Base-by-base conservation (phyloP, 2,797 vertebrate genomes). In the Ataeniobius toweri region DNA sequence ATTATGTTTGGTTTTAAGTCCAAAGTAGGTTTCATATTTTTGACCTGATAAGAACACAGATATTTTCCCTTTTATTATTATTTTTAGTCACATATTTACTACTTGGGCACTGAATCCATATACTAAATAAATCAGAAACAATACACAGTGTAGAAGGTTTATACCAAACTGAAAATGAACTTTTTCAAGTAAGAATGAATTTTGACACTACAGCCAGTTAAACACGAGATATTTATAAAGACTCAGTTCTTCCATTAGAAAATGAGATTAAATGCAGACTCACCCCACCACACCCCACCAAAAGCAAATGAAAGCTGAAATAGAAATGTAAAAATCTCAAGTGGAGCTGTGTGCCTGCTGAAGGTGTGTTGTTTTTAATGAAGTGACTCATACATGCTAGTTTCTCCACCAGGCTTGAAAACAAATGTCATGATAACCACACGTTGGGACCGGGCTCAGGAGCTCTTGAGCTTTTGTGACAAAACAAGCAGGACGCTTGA, bases 401-500 rank as follows among this genome's bases (percentile, higher is more conserved):
- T 78, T 85, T 77, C 82, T 89, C 76, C 85, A 87, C 83, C 78
- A 61, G 80, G 77, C 85, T 79, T 58, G 77, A 73, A 86, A 91
- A 91, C 89, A 93, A 89, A 90, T 71, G 86, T 83, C 89, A 86
- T 81, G 84, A 91, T 89, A 86, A 86, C 69, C 12, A 71, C 83
- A 73, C 46, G 61, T 28, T 61, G 18, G 67, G 76, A 73, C 84
- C 75, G 18, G 78, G 80, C 76, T 80, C 84, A 73, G 81, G 9
- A 72, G 82, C 84, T 82, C 79, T 78, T 28, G 53, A 78, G 92
- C 87, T 78, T 91, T 90, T 86, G 80, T 91, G 90, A 81, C 87
- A 86, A 92, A 92, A 92, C 90, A 91, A 88, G 88, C 71, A 41
- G 78, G 81, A 86, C 65, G 79, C 87, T 82, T 89, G 88, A 91